A percentile compares a stretch with the other conserved stretches of the same genome.
Conservation (phyloP, 2,888 invertebrate genomes). For the Chrysopilus asiliformis region DNA sequence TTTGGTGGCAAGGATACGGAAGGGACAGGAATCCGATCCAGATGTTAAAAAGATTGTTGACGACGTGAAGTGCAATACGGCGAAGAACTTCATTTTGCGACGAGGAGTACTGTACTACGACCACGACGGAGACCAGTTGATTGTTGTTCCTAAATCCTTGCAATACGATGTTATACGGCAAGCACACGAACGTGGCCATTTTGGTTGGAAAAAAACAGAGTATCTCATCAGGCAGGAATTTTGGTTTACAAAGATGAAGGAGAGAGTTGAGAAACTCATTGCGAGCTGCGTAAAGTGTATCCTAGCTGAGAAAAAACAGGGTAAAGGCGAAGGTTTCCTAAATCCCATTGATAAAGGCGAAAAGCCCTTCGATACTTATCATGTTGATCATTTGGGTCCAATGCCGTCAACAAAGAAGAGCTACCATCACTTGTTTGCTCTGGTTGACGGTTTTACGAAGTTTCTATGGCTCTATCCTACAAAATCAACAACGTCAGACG, state of each 20-base stretch:
- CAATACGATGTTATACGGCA: neutral
- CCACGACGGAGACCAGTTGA: neutral
- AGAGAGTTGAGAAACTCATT: conserved; percentile 1
- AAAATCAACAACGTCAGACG: conserved; percentile 19
- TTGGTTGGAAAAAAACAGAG: conserved; percentile 1
- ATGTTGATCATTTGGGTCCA: conserved; percentile 3
- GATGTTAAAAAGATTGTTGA: neutral
- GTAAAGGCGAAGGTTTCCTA: too few relatives aligned
- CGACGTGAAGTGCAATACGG: neutral
- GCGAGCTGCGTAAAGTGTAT: neutral
- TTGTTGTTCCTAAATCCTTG: neutral
- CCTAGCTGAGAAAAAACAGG: neutral
- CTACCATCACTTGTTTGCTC: conserved; percentile 1
- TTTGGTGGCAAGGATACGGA: neutral
- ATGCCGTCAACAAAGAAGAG: conserved; percentile 2
- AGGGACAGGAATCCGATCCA: neutral
- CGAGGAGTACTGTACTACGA: neutral
- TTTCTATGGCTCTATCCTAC: conserved; percentile 23
- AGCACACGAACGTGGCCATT: conserved; percentile 2
- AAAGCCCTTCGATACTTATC: conserved; percentile 2
- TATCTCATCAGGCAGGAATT: neutral
- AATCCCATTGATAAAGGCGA: too few relatives aligned
- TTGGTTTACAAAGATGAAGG: conserved; percentile 2
- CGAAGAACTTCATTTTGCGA: neutral
- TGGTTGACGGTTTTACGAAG: neutral